Conservation (phyloP, 2,113 vertebrate species). For the Clarias batrachus region DNA sequence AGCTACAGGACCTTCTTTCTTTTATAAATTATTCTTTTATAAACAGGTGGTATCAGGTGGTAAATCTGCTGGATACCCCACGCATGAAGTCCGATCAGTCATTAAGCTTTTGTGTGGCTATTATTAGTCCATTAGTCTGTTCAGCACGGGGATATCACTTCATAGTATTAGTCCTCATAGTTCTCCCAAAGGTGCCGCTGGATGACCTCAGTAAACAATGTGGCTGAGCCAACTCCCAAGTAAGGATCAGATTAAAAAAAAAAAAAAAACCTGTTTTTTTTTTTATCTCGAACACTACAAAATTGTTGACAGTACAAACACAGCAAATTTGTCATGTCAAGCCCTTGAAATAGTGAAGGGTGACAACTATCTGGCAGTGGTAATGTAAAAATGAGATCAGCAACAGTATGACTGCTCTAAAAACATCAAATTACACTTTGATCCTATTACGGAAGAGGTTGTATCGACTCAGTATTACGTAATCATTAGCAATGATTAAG, state of each 20-base stretch:
- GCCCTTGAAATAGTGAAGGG: not conserved
- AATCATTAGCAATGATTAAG: slow-evolving; percentile 67
- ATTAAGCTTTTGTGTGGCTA: no score
- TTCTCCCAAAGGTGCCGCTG: not conserved
- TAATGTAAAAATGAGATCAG: not conserved
- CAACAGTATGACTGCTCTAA: not conserved
- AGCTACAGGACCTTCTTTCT: no score
- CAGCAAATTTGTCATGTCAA: not conserved
- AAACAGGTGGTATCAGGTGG: no score
- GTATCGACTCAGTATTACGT: slow-evolving; percentile 49
- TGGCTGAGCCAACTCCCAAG: not conserved
- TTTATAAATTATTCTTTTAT: no score
- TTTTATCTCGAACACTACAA: not conserved
- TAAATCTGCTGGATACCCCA: no score
- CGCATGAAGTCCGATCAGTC: no score
- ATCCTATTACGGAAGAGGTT: not conserved
- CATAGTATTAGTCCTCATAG: no score
- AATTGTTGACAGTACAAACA: not conserved
- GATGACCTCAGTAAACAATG: no score
- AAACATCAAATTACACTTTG: not conserved
- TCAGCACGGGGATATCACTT: no score
- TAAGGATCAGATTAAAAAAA: not conserved
- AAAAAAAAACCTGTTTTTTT: not conserved
- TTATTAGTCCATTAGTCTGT: no score
- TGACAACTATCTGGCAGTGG: not conserved